phyloP scores from a whole-genome alignment of 2,113 vertebrate species.

The Heterocephalus glaber region DNA sequence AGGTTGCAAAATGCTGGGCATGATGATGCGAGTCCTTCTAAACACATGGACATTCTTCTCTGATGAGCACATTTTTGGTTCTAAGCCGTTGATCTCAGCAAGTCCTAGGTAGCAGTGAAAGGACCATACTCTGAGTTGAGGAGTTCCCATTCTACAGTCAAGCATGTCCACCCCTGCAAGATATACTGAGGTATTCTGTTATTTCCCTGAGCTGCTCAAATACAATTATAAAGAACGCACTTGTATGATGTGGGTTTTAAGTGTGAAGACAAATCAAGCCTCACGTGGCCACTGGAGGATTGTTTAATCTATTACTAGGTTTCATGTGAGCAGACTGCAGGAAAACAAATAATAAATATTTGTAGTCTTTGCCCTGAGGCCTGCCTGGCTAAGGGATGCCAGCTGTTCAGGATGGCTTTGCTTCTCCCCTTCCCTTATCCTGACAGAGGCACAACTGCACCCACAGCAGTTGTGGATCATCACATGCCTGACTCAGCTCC shows the following conservation, averaged over 20 bases:
- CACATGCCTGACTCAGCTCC: neutral
- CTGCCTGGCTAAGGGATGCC: neutral
- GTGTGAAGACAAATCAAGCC: constrained; percentile 11
- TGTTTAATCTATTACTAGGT: constrained; percentile 64
- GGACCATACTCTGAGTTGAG: neutral
- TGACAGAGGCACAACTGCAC: neutral
- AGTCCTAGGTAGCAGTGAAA: neutral
- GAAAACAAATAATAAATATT: constrained; percentile 67
- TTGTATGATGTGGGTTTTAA: neutral
- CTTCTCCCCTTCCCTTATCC: neutral
- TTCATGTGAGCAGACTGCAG: constrained; percentile 27
- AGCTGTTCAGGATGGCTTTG: neutral
- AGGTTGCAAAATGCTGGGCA: neutral
- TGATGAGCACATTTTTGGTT: neutral
- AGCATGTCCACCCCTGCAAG: neutral
- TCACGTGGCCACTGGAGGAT: constrained; percentile 11
- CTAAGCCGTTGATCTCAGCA: neutral
- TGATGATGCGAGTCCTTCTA: neutral
- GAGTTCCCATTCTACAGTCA: neutral
- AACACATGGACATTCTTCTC: neutral
- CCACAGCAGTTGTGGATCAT: neutral
- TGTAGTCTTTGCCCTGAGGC: neutral
- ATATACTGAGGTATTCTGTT: neutral
- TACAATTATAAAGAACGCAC: neutral
- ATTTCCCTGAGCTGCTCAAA: neutral